Evolutionary conservation across 2,797 vertebrate genomes (phyloP).

Genomic region (Dendrocincla fuliginosa): DNA sequence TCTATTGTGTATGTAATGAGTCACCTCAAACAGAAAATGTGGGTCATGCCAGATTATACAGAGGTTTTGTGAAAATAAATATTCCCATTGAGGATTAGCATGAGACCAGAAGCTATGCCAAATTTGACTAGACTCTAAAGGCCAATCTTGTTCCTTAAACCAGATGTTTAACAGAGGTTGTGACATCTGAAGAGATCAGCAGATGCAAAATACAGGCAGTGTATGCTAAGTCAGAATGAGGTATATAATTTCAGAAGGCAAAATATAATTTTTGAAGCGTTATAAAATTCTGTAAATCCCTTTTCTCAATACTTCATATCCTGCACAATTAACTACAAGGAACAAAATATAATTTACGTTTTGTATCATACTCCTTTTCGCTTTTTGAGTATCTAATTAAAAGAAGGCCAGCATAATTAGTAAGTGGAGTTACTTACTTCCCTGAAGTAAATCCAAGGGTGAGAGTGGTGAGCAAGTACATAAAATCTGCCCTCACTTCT

Average conservation of each 20-base stretch:
- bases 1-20: slow-evolving; percentile 56
- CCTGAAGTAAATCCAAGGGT: not conserved
- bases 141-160: slow-evolving; percentile 32
- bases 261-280: not conserved
- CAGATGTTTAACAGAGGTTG: slow-evolving; percentile 54
- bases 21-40: slow-evolving; percentile 35
- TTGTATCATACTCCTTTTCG: not conserved
- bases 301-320: not conserved
- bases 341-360: not conserved
- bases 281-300: not conserved
- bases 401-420: not conserved
- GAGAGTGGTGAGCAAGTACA: not conserved
- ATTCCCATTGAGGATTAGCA: slow-evolving; percentile 67
- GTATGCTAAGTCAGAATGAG: not conserved
- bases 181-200: slow-evolving; percentile 38
- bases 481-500: not conserved
- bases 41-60: slow-evolving; percentile 41
- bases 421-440: not conserved
- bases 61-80: slow-evolving; percentile 69
- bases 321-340: not conserved
- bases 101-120: slow-evolving; percentile 66
- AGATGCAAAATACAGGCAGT: not conserved
- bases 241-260: not conserved
- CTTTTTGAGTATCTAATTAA: not conserved
- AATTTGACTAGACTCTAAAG: slow-evolving; percentile 39